Evolutionary conservation across 1,140 invertebrate species (phyloP).

Genomic region (Bombus confusus): DNA sequence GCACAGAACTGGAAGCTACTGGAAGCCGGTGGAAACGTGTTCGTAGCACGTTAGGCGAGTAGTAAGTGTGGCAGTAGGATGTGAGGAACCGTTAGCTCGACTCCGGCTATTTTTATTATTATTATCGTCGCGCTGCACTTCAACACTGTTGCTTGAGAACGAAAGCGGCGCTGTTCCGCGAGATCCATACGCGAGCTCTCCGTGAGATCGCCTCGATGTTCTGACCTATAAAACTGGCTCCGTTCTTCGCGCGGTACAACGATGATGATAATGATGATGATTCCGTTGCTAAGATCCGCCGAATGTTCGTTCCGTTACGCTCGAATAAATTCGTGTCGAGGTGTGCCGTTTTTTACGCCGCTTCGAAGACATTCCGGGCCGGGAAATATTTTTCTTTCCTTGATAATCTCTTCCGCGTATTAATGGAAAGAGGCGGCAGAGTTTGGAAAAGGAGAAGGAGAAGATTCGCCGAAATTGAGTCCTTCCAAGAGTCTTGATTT

Average conservation of each 20-base stretch:
- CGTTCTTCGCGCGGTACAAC: background rate
- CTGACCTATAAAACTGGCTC: conserved; percentile 45
- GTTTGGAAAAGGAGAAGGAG: background rate
- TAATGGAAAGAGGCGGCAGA: background rate
- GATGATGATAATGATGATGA: background rate
- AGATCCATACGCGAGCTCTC: background rate
- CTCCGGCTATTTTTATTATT: conserved; percentile 75
- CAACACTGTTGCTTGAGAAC: conserved; percentile 46
- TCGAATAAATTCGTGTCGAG: conserved; percentile 17
- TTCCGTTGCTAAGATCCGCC: background rate
- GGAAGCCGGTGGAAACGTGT: conserved; percentile 36
- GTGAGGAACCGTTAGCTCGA: conserved; percentile 76
- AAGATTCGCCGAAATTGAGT: background rate
- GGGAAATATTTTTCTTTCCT: background rate
- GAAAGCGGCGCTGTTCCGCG: conserved; percentile 22
- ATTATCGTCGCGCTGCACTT: conserved; percentile 70
- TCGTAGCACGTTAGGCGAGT: conserved; percentile 52
- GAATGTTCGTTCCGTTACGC: conserved; percentile 6
- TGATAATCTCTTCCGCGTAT: background rate
- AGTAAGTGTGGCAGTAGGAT: conserved; percentile 80
- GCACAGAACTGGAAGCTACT: background rate
- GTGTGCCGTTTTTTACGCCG: conserved; percentile 8
- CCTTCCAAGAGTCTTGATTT: background rate
- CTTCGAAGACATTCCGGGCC: background rate
- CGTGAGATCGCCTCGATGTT: background rate